Conservation (phyloP, 2,113 vertebrate species). For the Sebastes schlegelii region DNA sequence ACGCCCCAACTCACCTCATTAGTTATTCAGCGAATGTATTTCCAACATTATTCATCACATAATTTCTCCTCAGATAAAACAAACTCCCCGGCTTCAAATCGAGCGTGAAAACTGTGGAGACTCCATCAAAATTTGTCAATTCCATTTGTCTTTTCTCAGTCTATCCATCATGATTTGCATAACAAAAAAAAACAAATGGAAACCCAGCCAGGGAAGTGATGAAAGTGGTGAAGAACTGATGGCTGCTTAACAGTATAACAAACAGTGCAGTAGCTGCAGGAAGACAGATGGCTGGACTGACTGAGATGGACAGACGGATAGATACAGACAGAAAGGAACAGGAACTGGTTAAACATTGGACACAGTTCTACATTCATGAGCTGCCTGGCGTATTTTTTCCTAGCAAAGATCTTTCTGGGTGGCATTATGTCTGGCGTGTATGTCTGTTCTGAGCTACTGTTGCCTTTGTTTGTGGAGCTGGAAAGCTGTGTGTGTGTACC, state of each 20-base stretch:
- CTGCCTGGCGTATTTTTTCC: conserved; percentile 45
- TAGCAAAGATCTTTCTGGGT: conserved; percentile 53
- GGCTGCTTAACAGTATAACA: background rate
- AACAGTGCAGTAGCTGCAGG: background rate
- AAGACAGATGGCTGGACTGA: conserved; percentile 17
- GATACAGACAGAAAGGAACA: conserved; percentile 26
- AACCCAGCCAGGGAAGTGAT: background rate
- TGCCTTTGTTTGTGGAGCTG: conserved; percentile 41
- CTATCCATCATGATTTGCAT: conserved; percentile 48
- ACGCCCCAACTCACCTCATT: conserved; percentile 5
- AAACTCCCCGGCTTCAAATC: conserved; percentile 7
- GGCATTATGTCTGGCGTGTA: conserved; percentile 16
- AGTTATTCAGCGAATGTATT: conserved; percentile 10
- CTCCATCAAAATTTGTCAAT: conserved; percentile 27
- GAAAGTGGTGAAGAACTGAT: background rate
- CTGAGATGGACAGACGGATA: background rate
- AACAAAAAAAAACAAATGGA: background rate
- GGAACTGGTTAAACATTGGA: conserved; percentile 17
- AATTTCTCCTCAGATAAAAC: conserved; percentile 23
- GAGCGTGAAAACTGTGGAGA: conserved; percentile 14
- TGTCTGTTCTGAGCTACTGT: conserved; percentile 10
- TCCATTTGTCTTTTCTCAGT: background rate
- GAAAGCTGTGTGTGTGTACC: conserved; percentile 11
- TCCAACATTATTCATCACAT: conserved; percentile 38
- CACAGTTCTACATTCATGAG: conserved; percentile 32